These are phyloP conservation scores for Myotis brandtii DNA, from an alignment of 2,113 vertebrate genomes.

Conservation along the genomic window DNA sequence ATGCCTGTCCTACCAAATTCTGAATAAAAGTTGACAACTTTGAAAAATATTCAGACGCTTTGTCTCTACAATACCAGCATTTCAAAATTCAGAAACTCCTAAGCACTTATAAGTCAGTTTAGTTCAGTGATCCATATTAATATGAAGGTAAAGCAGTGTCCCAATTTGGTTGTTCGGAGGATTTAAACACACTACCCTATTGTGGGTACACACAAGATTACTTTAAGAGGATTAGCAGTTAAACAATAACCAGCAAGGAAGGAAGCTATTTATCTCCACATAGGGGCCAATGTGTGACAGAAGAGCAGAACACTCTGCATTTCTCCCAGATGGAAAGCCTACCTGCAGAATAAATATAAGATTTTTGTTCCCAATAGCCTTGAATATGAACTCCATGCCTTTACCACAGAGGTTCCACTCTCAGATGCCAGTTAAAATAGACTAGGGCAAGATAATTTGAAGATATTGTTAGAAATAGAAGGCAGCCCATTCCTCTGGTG, in stretches of 20 bases:
- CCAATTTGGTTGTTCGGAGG: neutral
- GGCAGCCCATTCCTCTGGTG: neutral
- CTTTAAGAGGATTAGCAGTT: neutral
- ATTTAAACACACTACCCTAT: neutral
- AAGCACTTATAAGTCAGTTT: neutral
- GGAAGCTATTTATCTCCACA: neutral
- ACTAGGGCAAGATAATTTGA: neutral
- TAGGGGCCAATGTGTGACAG: neutral
- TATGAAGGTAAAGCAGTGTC: neutral
- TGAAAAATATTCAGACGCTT: neutral
- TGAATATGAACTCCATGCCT: neutral
- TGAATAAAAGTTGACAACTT: neutral
- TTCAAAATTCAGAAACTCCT: neutral
- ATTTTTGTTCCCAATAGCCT: neutral
- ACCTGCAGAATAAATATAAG: neutral
- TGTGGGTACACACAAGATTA: neutral
- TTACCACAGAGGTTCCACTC: neutral
- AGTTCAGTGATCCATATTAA: neutral
- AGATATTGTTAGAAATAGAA: constrained; percentile 17
- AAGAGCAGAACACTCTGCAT: neutral
- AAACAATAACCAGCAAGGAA: neutral
- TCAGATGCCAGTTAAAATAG: neutral
- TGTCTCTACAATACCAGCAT: neutral
- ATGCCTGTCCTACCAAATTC: neutral
- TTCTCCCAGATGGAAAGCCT: neutral